A percentile compares a stretch with the other conserved stretches of the same genome.
Conservation (phyloP, 2,888 invertebrate genomes). For the Sarcophaga variegata region DNA sequence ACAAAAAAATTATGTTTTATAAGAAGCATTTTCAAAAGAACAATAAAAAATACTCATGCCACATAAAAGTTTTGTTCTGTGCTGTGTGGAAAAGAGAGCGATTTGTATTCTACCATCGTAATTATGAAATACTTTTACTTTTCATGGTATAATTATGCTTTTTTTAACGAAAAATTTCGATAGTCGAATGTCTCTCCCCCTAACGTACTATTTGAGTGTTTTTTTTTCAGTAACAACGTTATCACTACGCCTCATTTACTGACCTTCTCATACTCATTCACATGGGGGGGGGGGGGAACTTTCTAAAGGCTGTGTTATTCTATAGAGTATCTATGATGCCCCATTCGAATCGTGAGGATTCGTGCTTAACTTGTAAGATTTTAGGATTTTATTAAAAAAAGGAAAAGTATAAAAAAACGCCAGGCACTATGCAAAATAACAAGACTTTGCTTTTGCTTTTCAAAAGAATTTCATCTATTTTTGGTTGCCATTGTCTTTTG, state of each 20-base stretch:
- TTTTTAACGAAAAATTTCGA: conserved; percentile 20
- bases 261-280: conserved; percentile 45
- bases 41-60: conserved; percentile 32
- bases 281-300: not conserved
- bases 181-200: conserved; percentile 3
- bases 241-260: conserved; percentile 45
- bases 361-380: conserved; percentile 61
- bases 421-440: not conserved
- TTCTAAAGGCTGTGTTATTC: conserved; percentile 46
- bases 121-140: conserved; percentile 66
- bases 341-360: conserved; percentile 6
- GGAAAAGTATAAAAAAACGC: not conserved
- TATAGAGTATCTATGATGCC: not conserved
- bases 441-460: conserved; percentile 7
- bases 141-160: conserved; percentile 47
- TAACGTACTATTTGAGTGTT: not conserved
- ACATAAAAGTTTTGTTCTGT: not conserved
- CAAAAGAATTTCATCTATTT: conserved; percentile 13
- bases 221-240: conserved; percentile 7
- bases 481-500: not conserved
- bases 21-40: conserved; percentile 27
- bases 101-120: conserved; percentile 32
- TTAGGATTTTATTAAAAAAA: conserved; percentile 47
- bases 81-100: not conserved
- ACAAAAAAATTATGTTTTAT: conserved; percentile 12